Evolutionary conservation across 1,140 invertebrate species (phyloP).

Genomic region (Fopius arisanus): DNA sequence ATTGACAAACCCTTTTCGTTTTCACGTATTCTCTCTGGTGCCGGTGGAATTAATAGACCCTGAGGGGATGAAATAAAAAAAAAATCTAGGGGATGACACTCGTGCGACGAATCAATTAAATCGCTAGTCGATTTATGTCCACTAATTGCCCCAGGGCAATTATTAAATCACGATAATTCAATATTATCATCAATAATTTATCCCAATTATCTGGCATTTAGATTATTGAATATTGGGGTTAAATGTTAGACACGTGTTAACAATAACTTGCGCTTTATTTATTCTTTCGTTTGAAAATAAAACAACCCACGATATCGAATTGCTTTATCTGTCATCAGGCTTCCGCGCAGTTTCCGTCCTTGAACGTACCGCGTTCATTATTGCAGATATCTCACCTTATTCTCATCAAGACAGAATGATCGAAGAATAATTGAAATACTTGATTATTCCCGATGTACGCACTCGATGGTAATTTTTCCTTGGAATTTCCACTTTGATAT

Average conservation of each 20-base stretch:
- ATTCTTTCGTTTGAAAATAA: slow-evolving; percentile 10
- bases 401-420: neutral
- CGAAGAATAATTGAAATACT: slow-evolving; percentile 8
- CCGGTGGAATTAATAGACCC: neutral
- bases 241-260: neutral
- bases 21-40: neutral
- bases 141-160: neutral
- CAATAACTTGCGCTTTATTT: neutral
- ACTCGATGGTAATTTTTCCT: neutral
- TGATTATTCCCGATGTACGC: neutral
- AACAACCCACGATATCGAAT: slow-evolving; percentile 29
- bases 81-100: neutral
- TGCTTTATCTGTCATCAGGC: slow-evolving; percentile 18
- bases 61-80: neutral
- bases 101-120: neutral
- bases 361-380: slow-evolving; percentile 6
- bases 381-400: slow-evolving; percentile 7
- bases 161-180: neutral
- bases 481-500: neutral
- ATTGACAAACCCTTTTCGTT: neutral
- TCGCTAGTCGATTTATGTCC: neutral
- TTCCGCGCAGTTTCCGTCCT: slow-evolving; percentile 18
- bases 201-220: neutral
- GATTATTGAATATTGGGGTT: neutral
- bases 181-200: neutral